Evolutionary conservation across 1,140 invertebrate genomes (phyloP), one percentile per base, ranked within the genome.

Genomic region (Heliconius congener): DNA sequence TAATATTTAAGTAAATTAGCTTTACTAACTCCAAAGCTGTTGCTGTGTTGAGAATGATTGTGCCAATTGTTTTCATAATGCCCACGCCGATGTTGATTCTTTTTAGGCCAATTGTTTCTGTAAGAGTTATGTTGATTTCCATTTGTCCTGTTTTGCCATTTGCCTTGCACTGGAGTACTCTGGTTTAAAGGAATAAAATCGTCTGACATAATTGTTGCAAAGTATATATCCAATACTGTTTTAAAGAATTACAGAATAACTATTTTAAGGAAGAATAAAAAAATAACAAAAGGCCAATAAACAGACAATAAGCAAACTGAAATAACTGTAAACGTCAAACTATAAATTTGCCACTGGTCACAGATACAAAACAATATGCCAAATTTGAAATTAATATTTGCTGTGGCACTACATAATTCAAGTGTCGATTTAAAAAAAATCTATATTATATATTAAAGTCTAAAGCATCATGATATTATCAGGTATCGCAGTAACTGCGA

Each of bases 111-210:
- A 79, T 86, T 87, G 55, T 87, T 87, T 81, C 84, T 85, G 70
- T 82, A 89, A 55, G 78, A 74, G 30, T 70, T 87, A 52, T 84
- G 86, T 50, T 87, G 85, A 66, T 84, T 81, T 74, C 82, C 60
- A 66, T 66, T 66, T 27, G 60, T 86, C 78, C 83, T 87, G 37
- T 79, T 80, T 52, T 89, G 87, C 87, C 88, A 92, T 75, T 82
- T 87, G 19, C 85, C 82, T 52, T 90, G 89, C 3, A 90, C 84
- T 11, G 92, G 92, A 6, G 92, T 94, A 73, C 92, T 94, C 83
- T 94, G 92, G 79, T 91, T 92, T 34, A 93, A 80, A 23, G 92
- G 91, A 77, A 94, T 93, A 80, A 94, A 93, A 82, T 90, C 86
- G 71, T 94, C 92, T 2, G 92, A 90, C 91, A 94, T 94, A 74